Percentiles rank a stretch among this genome's conserved stretches.
Conservation (phyloP, 2,888 invertebrate species). For the Hypercompe scribonia region DNA sequence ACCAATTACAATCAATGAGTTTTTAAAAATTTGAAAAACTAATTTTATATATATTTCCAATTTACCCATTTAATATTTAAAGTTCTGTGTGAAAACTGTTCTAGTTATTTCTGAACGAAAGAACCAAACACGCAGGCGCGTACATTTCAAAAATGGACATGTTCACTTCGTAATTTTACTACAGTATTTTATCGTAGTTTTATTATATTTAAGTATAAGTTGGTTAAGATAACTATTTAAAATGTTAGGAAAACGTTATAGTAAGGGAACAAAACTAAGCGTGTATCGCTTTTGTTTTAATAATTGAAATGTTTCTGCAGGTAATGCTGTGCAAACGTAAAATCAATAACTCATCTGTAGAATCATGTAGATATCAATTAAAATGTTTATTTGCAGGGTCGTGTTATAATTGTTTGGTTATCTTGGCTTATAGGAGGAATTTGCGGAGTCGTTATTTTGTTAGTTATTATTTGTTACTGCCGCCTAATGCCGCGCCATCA, state of each 20-base stretch:
- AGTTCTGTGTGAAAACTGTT: not conserved
- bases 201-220: slow-evolving; percentile 63
- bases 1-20: not conserved
- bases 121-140: slow-evolving; percentile 60
- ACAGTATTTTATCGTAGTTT: slow-evolving; percentile 54
- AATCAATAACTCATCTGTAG: slow-evolving; percentile 58
- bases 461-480: slow-evolving; percentile 89
- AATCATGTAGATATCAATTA: slow-evolving; percentile 33
- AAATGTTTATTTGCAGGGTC: slow-evolving; percentile 73
- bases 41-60: not conserved
- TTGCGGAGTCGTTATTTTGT: slow-evolving; percentile 88
- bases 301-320: slow-evolving; percentile 85
- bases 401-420: slow-evolving; percentile 85
- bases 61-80: not conserved
- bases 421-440: slow-evolving; percentile 87
- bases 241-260: slow-evolving; percentile 71
- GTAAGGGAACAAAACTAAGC: slow-evolving; percentile 70
- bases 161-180: slow-evolving; percentile 50
- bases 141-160: slow-evolving; percentile 58
- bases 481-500: slow-evolving; percentile 90
- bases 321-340: slow-evolving; percentile 56
- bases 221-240: slow-evolving; percentile 60
- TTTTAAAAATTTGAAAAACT: not conserved
- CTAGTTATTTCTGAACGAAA: slow-evolving; percentile 31
- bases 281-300: slow-evolving; percentile 71